Evolutionary conservation across 1,140 invertebrate genomes (phyloP).

Genomic region (Ceratosolen fusciceps): DNA sequence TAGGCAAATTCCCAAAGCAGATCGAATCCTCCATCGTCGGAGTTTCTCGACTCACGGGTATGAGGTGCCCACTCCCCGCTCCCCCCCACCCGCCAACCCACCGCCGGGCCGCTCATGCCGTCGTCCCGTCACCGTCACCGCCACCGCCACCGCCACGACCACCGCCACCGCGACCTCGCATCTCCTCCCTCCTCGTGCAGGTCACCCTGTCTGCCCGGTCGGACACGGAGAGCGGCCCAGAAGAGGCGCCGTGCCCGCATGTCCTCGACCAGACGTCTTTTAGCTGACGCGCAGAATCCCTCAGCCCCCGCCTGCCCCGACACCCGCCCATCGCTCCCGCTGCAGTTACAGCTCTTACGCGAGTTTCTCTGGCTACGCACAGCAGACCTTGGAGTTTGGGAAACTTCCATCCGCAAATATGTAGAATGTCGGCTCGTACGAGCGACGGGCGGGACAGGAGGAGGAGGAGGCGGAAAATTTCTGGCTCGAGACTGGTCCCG

Average conservation of each 20-base stretch:
- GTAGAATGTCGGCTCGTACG: slow-evolving; percentile 43
- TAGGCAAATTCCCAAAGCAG: not conserved
- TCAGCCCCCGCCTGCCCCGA: not conserved
- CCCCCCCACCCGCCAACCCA: too few species aligned
- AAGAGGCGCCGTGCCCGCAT: slow-evolving; percentile 28
- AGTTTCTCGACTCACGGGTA: not conserved
- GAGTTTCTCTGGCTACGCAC: slow-evolving; percentile 15
- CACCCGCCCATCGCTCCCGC: not conserved
- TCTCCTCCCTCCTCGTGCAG: too few species aligned
- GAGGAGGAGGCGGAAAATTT: not conserved
- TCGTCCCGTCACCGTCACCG: too few species aligned
- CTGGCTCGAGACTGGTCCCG: slow-evolving; percentile 17
- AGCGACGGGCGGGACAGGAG: not conserved
- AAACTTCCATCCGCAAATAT: slow-evolving; percentile 49
- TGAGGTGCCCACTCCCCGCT: not conserved
- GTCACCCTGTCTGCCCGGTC: not conserved
- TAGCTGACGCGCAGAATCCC: slow-evolving; percentile 14
- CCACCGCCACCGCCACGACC: too few species aligned
- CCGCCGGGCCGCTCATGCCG: too few species aligned
- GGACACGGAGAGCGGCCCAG: not conserved
- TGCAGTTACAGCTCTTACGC: not conserved
- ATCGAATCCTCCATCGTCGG: not conserved
- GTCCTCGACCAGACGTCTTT: slow-evolving; percentile 29
- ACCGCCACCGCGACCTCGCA: too few species aligned
- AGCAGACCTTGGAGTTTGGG: slow-evolving; percentile 30